Conservation (phyloP, 1,140 invertebrate genomes). For the Drosophila tropicalis region DNA sequence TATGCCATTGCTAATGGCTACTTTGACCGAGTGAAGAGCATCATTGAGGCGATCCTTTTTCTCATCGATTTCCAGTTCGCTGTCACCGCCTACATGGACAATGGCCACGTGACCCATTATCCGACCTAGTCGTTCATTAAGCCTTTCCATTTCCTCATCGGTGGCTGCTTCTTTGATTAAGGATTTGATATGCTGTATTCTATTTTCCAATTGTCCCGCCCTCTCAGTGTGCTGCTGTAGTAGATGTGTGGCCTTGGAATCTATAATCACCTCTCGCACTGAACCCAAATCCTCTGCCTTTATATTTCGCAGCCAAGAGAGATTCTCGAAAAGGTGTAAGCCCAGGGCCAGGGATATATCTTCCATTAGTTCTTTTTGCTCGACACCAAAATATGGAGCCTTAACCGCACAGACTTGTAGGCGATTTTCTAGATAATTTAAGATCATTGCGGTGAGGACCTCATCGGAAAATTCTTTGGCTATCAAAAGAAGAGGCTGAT, state of each 20-base stretch:
- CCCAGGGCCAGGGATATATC: slow-evolving; percentile 40
- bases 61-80: slow-evolving; percentile 76
- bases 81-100: slow-evolving; percentile 68
- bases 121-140: slow-evolving; percentile 89
- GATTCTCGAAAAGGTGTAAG: slow-evolving; percentile 78
- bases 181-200: slow-evolving; percentile 87
- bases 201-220: slow-evolving; percentile 85
- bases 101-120: slow-evolving; percentile 88
- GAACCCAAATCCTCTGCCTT: slow-evolving; percentile 85
- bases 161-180: slow-evolving; percentile 88
- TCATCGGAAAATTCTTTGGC: slow-evolving; percentile 92
- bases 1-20: slow-evolving; percentile 77
- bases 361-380: slow-evolving; percentile 85
- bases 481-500: slow-evolving; percentile 90
- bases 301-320: slow-evolving; percentile 84
- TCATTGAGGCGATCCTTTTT: slow-evolving; percentile 79
- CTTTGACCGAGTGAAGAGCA: slow-evolving; percentile 72
- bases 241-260: slow-evolving; percentile 85
- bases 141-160: slow-evolving; percentile 90
- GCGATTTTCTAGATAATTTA: slow-evolving; percentile 89
- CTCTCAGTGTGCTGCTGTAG: slow-evolving; percentile 85
- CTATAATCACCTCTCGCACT: slow-evolving; percentile 87
- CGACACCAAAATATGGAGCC: slow-evolving; percentile 90
- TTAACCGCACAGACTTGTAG: slow-evolving; percentile 90
- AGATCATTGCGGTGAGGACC: slow-evolving; percentile 89